Evolutionary conservation across 2,888 invertebrate species (phyloP).

Genomic region (Drosophila peninsularis): DNA sequence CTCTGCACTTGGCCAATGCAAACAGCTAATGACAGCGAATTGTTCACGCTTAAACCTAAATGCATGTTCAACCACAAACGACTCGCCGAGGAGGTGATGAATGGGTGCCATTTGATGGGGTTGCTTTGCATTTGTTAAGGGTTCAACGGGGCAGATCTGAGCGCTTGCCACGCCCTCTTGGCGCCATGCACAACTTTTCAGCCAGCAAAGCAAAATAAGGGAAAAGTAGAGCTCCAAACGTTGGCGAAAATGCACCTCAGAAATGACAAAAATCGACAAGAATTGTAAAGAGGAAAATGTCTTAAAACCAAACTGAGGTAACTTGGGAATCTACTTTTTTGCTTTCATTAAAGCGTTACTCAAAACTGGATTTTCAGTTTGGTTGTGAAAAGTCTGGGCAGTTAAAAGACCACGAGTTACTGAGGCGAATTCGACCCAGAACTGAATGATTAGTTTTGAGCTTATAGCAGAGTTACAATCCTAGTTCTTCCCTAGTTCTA

Average conservation of each 20-base stretch:
- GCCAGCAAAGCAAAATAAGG: not conserved
- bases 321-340: not conserved
- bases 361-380: too few relatives aligned
- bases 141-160: conserved; percentile 13
- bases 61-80: conserved; percentile 37
- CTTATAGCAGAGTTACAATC: not conserved
- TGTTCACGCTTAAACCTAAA: conserved; percentile 40
- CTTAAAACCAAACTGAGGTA: not conserved
- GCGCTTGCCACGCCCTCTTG: conserved; percentile 55
- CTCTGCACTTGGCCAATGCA: conserved; percentile 46
- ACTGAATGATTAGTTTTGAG: not conserved
- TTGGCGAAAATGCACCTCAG: not conserved
- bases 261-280: not conserved
- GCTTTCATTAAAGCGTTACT: not conserved
- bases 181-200: conserved; percentile 40
- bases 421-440: too few relatives aligned
- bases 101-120: conserved; percentile 12
- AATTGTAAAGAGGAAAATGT: not conserved
- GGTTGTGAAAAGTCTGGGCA: too few relatives aligned
- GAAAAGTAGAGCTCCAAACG: too few relatives aligned
- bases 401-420: too few relatives aligned
- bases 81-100: not conserved
- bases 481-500: too few relatives aligned
- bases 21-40: conserved; percentile 47
- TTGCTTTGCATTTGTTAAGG: conserved; percentile 23